Percentiles rank a stretch among this genome's conserved stretches.
phyloP scores from a whole-genome alignment of 2,888 invertebrate species.

The Plebejus melissa region DNA sequence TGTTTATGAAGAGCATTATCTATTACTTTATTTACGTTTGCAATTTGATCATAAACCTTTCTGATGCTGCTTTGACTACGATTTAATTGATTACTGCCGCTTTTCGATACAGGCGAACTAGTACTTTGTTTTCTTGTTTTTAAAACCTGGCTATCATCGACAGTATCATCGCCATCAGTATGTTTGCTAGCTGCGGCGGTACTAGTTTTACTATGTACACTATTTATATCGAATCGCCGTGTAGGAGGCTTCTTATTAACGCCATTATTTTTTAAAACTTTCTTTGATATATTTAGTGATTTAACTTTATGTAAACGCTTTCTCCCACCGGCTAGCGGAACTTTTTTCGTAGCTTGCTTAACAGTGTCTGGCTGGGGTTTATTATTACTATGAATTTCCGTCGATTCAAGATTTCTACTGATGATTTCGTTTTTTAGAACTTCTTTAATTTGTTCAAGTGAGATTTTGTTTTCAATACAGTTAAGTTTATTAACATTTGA shows the following conservation, averaged over 20 bases:
- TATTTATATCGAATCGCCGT: neutral
- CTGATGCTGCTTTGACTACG: neutral
- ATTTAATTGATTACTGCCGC: neutral
- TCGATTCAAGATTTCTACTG: constrained; percentile 37
- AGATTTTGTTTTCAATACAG: constrained; percentile 50
- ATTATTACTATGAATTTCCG: constrained; percentile 31
- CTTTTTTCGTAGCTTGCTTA: constrained; percentile 33
- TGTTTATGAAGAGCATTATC: neutral
- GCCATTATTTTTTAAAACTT: constrained; percentile 41
- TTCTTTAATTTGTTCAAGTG: constrained; percentile 60
- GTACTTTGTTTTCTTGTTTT: constrained; percentile 9
- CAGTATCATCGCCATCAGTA: neutral
- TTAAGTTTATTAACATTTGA: constrained; percentile 49
- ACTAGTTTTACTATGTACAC: neutral
- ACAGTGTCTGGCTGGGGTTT: constrained; percentile 33
- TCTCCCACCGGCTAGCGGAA: constrained; percentile 42
- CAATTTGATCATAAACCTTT: neutral
- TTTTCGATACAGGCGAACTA: constrained; percentile 3
- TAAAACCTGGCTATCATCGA: neutral
- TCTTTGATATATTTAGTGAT: constrained; percentile 64
- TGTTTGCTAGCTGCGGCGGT: neutral
- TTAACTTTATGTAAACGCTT: constrained; percentile 64
- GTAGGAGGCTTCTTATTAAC: neutral
- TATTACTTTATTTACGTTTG: constrained; percentile 7
- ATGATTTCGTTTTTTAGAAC: constrained; percentile 53